Evolutionary conservation across 2,797 vertebrate species (phyloP), one percentile per base, ranked within the genome.

Genomic region (Gorsachius magnificus): DNA sequence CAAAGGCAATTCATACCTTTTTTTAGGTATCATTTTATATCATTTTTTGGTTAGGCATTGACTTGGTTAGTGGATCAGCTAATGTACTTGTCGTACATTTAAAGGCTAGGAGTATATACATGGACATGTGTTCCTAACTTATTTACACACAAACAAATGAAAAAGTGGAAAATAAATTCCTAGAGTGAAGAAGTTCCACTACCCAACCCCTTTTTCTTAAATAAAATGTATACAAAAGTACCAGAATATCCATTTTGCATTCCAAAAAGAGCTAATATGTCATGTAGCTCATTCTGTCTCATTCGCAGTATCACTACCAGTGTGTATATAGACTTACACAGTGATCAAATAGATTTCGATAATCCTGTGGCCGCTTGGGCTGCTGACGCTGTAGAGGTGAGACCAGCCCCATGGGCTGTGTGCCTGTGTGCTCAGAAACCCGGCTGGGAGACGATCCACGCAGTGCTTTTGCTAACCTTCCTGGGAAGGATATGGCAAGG

Each of bases 71-170:
- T 12, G 18, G 28, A 43, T 82, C 21, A 82, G 35, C 3, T 35
- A 10, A 22, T 0, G 0, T 28, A 11, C 3, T 10, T n/a, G 24
- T 4, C 12, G 18, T 4, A 35, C 33, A 19, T 33, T 41, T 21
- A 70, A n/a, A 50, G 31, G 8, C 9, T 53, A 14, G 53, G 51
- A 26, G 13, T 9, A 35, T 22, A 33, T 17, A 31, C 12, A 25
- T 3, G 57, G 29, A 6, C 22, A 9, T 2, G 0, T 4, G 5
- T 48, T 64, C 54, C 45, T 35, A 21, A 60, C 38, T 78, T 51
- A 51, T 28, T 46, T 11, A 58, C 24, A 86, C 22, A 83, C 3
- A 82, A 19, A 24, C 4, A 76, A 61, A 82, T 22, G 8, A 61
- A 72, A 78, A 69, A 19, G 20, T 21, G 11, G 25, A 72, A 54